Conservation (phyloP, 2,888 invertebrate species). For the Synergus laeviventris region DNA sequence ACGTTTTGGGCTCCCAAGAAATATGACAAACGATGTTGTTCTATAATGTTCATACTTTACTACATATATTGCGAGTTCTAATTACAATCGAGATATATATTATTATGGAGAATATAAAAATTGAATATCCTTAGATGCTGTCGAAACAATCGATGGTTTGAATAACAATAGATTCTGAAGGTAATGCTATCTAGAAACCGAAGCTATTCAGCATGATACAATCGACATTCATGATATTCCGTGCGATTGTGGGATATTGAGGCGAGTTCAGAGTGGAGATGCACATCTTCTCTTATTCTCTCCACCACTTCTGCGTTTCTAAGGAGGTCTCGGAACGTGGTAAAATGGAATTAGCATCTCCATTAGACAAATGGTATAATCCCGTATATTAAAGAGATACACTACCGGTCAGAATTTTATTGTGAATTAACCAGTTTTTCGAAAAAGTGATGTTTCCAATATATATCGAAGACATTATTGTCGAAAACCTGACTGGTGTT, state of each 20-base stretch:
- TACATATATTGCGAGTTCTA: background rate
- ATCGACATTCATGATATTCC: conserved; percentile 70
- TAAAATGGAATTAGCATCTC: conserved; percentile 71
- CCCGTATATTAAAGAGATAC: conserved; percentile 61
- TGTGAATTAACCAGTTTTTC: no score
- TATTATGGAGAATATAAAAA: background rate
- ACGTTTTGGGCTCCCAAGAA: background rate
- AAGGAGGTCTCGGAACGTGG: conserved; percentile 46
- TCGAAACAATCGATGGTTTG: background rate
- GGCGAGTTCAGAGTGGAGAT: conserved; percentile 62
- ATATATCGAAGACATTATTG: no score
- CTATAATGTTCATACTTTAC: background rate
- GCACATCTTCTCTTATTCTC: conserved; percentile 45
- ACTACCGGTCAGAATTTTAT: no score
- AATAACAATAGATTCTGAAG: background rate
- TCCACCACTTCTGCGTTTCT: conserved; percentile 11
- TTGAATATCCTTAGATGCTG: background rate
- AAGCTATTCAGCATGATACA: conserved; percentile 66
- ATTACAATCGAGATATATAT: background rate
- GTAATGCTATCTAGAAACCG: conserved; percentile 16
- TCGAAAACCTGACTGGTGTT: no score
- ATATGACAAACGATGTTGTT: conserved; percentile 6
- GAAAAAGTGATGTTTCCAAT: no score
- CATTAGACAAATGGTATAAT: conserved; percentile 70
- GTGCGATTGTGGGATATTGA: conserved; percentile 67